Percentiles rank a stretch among this genome's conserved stretches.
phyloP scores from a whole-genome alignment of 2,797 vertebrate species.

The Semaprochilodus insignis region DNA sequence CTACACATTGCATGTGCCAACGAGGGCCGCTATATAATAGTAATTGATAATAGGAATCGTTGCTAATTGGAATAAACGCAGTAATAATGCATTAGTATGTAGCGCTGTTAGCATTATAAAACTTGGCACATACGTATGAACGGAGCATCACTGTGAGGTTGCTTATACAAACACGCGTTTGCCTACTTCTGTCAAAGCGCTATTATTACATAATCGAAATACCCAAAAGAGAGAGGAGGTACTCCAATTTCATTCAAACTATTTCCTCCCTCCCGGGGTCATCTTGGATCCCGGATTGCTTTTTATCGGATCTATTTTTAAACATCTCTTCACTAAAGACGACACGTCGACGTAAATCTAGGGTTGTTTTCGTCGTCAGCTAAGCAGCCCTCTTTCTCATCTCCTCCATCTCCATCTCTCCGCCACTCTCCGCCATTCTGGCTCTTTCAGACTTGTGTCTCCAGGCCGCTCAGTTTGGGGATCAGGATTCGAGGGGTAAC shows the following conservation, averaged over 20 bases:
- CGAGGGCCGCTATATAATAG: constrained; percentile 44
- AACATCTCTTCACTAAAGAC: constrained; percentile 6
- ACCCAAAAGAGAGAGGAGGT: constrained; percentile 33
- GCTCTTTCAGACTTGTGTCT: constrained; percentile 81
- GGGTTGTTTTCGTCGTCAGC: neutral
- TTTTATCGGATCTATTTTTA: constrained; percentile 4
- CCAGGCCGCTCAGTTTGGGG: constrained; percentile 86
- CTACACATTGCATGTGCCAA: constrained; percentile 26
- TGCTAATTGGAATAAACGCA: constrained; percentile 17
- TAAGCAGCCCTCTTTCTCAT: neutral
- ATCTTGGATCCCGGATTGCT: neutral
- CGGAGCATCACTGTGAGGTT: constrained; percentile 64
- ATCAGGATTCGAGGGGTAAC: constrained; percentile 88
- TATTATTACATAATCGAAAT: constrained; percentile 45
- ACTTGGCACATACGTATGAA: constrained; percentile 77
- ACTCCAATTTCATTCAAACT: constrained; percentile 7
- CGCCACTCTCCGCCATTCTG: neutral
- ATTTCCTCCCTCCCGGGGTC: neutral
- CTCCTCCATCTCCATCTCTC: neutral
- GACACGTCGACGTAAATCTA: constrained; percentile 6
- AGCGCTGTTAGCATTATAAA: constrained; percentile 49
- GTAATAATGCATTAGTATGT: constrained; percentile 27
- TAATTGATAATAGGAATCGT: constrained; percentile 31
- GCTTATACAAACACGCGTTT: constrained; percentile 49
- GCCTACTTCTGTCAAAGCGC: constrained; percentile 43